A percentile compares a stretch with the other conserved stretches of the same genome.
These are phyloP conservation scores for Fragum fragum DNA, from an alignment of 2,888 invertebrate genomes.

Conservation along the genomic window DNA sequence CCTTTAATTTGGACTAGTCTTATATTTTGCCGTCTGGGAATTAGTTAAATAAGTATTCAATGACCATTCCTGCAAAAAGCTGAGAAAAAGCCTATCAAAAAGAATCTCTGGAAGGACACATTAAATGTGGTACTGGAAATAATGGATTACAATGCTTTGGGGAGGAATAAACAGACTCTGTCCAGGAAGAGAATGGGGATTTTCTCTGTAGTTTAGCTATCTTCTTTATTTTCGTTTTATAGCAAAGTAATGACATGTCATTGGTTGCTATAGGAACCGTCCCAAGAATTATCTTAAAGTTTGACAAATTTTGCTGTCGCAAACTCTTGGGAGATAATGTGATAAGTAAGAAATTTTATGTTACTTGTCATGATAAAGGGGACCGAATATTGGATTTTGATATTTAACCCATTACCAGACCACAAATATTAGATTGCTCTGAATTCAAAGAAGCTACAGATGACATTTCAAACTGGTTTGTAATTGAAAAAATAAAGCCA, in stretches of 20 bases:
- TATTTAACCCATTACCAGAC: no score
- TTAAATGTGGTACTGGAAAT: not conserved
- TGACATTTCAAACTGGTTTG: no score
- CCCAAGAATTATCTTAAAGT: slow-evolving; percentile 10
- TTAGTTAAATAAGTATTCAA: no score
- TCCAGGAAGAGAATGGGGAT: not conserved
- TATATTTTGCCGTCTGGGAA: no score
- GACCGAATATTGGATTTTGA: not conserved
- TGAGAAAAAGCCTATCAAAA: not conserved
- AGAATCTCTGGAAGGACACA: not conserved
- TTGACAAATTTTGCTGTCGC: slow-evolving; percentile 8
- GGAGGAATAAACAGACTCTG: not conserved
- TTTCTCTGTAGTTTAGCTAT: not conserved
- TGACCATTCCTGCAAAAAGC: no score
- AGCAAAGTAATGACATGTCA: not conserved
- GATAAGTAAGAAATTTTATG: not conserved
- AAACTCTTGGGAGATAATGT: not conserved
- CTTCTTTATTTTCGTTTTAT: slow-evolving; percentile 12
- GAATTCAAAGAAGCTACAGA: no score
- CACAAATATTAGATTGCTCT: no score
- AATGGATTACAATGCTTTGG: not conserved
- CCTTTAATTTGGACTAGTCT: no score
- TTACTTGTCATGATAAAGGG: not conserved
- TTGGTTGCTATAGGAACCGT: slow-evolving; percentile 6
- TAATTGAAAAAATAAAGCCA: no score